A percentile compares a stretch with the other conserved stretches of the same genome.
phyloP scores from a whole-genome alignment of 2,888 invertebrate genomes.

The Plebejus anna region DNA sequence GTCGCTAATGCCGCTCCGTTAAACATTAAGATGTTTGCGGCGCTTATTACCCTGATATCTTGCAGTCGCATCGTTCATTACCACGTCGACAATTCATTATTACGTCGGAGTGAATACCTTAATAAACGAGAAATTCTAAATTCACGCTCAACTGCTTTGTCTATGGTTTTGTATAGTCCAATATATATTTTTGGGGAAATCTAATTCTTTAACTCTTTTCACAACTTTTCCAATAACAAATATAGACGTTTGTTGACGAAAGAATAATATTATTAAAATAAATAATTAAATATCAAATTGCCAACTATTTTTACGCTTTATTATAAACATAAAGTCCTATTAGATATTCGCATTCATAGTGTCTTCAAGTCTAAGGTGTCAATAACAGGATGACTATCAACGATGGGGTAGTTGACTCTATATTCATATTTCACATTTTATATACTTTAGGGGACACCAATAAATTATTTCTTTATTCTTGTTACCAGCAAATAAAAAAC shows the following conservation, averaged over 20 bases:
- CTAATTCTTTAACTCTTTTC: neutral
- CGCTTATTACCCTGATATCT: constrained; percentile 15
- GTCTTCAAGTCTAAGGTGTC: too few species aligned
- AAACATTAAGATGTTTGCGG: neutral
- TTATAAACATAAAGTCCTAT: too few species aligned
- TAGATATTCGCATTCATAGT: too few species aligned
- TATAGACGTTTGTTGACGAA: neutral
- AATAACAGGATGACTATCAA: too few species aligned
- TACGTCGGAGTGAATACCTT: neutral
- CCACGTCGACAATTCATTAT: constrained; percentile 15
- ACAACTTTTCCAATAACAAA: neutral
- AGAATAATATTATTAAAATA: neutral
- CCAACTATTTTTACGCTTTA: too few species aligned
- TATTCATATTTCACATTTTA: too few species aligned
- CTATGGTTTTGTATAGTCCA: neutral
- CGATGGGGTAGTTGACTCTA: too few species aligned
- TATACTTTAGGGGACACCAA: neutral
- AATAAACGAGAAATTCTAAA: constrained; percentile 4
- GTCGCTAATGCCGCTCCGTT: constrained; percentile 11
- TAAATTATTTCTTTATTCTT: neutral
- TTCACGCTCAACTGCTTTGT: neutral
- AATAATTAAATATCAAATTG: neutral
- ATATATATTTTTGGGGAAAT: neutral
- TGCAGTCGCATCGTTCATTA: constrained; percentile 23
- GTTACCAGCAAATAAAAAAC: constrained; percentile 1